These are phyloP conservation scores for Fragum fragum DNA, from an alignment of 2,888 invertebrate species.

Conservation along the genomic window DNA sequence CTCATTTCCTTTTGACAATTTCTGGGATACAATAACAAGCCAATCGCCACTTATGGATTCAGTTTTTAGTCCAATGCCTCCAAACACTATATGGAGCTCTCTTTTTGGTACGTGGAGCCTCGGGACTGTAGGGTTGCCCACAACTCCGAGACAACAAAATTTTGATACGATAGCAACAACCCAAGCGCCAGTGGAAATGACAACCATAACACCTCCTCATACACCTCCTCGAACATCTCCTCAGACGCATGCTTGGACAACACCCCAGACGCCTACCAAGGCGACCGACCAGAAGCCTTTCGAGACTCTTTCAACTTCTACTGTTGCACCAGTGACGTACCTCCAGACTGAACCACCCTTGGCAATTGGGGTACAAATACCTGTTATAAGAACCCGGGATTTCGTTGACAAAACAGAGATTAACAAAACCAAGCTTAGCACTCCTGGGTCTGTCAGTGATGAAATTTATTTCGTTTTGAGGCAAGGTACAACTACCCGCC, in stretches of 20 bases:
- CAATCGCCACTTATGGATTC: slow-evolving; percentile 1
- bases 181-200: not conserved
- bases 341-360: not conserved
- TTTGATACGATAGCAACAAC: not conserved
- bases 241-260: no score
- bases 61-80: slow-evolving; percentile 6
- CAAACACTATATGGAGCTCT: slow-evolving; percentile 21
- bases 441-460: not conserved
- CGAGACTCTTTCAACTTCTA: not conserved
- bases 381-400: not conserved
- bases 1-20: not conserved
- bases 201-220: not conserved
- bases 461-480: not conserved
- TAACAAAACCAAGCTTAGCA: not conserved
- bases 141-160: slow-evolving; percentile 2
- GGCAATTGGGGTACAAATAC: not conserved
- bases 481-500: not conserved
- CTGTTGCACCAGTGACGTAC: not conserved
- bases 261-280: no score
- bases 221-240: no score
- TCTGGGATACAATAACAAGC: slow-evolving; percentile 11
- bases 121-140: not conserved
- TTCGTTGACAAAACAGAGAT: not conserved
- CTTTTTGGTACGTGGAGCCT: slow-evolving; percentile 11
- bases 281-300: not conserved